Conservation (phyloP, 2,113 vertebrate genomes). For the Bettongia penicillata region DNA sequence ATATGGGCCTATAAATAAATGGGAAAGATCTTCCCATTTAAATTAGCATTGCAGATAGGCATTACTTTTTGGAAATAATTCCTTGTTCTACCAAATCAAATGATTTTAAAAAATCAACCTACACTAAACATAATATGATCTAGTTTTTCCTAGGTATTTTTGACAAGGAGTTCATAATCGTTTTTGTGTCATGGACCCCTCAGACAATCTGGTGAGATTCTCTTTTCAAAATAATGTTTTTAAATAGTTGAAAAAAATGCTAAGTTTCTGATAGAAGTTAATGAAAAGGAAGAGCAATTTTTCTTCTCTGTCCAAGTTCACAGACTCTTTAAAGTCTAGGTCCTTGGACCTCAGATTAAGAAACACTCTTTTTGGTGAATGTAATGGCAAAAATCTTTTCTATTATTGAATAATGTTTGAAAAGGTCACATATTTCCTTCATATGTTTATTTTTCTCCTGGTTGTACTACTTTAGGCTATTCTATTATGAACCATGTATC, state of each 20-base stretch:
- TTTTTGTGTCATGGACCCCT: neutral
- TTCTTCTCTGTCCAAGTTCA: neutral
- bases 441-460: neutral
- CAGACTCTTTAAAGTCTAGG: neutral
- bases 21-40: too few relatives aligned
- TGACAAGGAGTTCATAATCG: neutral
- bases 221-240: neutral
- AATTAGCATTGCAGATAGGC: too few relatives aligned
- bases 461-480: neutral
- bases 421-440: neutral
- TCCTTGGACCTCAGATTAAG: neutral
- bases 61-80: neutral
- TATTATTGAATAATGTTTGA: neutral
- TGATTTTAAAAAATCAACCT: neutral
- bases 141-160: neutral
- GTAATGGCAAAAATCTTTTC: neutral
- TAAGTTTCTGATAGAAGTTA: neutral
- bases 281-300: neutral
- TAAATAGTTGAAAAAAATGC: neutral
- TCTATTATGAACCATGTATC: neutral
- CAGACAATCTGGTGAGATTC: neutral
- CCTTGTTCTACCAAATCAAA: neutral
- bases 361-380: neutral
- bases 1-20: too few relatives aligned
- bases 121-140: neutral